Percentiles rank a stretch among this genome's conserved stretches.
Evolutionary conservation across 2,888 invertebrate species (phyloP).

Genomic region (Tetranychus piercei): DNA sequence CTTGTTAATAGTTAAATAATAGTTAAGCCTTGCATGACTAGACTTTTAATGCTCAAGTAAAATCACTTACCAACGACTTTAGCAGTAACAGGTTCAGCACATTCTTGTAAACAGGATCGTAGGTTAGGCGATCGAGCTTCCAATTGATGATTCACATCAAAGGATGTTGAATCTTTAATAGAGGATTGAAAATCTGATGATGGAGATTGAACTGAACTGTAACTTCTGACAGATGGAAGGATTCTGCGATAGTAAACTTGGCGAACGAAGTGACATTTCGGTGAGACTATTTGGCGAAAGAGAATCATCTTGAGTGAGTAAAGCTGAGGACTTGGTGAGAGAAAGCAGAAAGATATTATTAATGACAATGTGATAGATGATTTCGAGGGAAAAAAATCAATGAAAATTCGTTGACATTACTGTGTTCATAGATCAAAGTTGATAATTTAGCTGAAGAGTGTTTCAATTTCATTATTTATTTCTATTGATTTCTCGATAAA

Average conservation of each 20-base stretch:
- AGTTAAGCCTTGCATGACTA: too few species aligned
- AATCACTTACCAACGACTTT: slow-evolving; percentile 18
- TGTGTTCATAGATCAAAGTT: too few species aligned
- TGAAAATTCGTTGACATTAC: too few species aligned
- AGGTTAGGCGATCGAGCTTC: neutral
- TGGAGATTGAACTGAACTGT: neutral
- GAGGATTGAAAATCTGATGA: neutral
- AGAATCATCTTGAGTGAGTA: neutral
- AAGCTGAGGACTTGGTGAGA: too few species aligned
- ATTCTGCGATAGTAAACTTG: neutral
- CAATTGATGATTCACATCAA: neutral
- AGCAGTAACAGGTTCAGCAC: slow-evolving; percentile 32
- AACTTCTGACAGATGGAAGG: neutral
- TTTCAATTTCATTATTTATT: too few species aligned
- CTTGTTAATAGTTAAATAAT: too few species aligned
- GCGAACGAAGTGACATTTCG: neutral
- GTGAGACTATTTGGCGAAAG: neutral
- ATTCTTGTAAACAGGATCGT: slow-evolving; percentile 53
- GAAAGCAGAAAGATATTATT: too few species aligned
- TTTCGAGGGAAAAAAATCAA: too few species aligned
- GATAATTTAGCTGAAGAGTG: too few species aligned
- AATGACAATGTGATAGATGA: too few species aligned
- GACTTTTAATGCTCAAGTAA: too few species aligned
- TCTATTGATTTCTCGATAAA: too few species aligned
- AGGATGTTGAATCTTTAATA: neutral